phyloP scores from a whole-genome alignment of 2,797 vertebrate genomes.

The Caiman crocodilus region DNA sequence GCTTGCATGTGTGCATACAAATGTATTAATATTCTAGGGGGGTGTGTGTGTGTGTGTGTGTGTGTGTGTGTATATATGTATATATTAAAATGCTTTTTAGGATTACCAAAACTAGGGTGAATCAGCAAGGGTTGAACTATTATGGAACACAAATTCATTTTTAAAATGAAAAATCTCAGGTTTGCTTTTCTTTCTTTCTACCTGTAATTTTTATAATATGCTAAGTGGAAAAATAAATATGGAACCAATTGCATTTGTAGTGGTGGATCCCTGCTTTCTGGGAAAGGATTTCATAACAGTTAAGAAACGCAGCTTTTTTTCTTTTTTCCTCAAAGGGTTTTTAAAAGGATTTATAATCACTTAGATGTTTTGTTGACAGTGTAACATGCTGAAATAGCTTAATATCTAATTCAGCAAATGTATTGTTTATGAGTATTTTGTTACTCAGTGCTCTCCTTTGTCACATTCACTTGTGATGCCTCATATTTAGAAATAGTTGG shows the following conservation, averaged over 20 bases:
- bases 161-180: too few relatives aligned
- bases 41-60: too few relatives aligned
- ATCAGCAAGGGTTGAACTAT: fast-evolving
- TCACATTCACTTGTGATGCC: too few relatives aligned
- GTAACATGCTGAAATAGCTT: neutral
- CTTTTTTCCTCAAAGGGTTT: fast-evolving
- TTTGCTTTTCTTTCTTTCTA: neutral
- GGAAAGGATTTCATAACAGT: neutral
- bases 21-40: too few relatives aligned
- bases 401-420: neutral
- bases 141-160: fast-evolving
- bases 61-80: too few relatives aligned
- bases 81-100: too few relatives aligned
- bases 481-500: too few relatives aligned
- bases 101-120: neutral
- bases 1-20: too few relatives aligned
- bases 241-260: neutral
- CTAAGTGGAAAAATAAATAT: neutral
- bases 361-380: neutral
- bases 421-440: too few relatives aligned
- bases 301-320: neutral
- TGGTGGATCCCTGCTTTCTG: neutral
- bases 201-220: fast-evolving
- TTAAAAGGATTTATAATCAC: fast-evolving
- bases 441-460: too few relatives aligned